These are phyloP conservation scores for Epistrophe grossulariae DNA, from an alignment of 2,888 invertebrate genomes.

Conservation along the genomic window DNA sequence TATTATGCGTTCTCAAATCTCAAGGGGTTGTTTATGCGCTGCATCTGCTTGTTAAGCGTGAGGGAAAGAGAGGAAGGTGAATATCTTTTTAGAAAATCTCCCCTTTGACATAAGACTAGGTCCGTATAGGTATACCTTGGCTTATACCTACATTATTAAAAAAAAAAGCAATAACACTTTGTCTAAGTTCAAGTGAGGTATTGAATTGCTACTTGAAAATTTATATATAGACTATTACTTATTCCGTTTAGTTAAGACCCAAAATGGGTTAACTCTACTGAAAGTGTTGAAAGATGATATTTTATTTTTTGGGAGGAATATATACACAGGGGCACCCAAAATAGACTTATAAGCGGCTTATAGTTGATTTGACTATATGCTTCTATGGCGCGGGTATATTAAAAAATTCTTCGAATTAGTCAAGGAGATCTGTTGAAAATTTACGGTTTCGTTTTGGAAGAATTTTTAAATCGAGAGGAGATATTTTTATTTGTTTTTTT, in stretches of 20 bases:
- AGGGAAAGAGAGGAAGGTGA: background rate
- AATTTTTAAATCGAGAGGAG: background rate
- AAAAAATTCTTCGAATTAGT: constrained; percentile 28
- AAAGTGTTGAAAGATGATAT: constrained; percentile 71
- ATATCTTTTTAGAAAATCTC: background rate
- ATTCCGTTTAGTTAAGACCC: constrained; percentile 41
- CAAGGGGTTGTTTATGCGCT: constrained; percentile 31
- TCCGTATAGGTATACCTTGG: too few relatives aligned
- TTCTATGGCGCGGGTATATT: background rate
- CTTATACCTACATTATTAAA: background rate
- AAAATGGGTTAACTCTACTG: constrained; percentile 40
- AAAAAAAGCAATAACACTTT: constrained; percentile 70
- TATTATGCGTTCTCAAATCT: constrained; percentile 37
- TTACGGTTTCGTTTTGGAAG: background rate
- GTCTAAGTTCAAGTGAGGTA: constrained; percentile 67
- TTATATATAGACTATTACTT: constrained; percentile 72
- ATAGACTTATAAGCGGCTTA: constrained; percentile 54
- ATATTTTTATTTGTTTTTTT: constrained; percentile 5
- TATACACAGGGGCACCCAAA: constrained; percentile 9
- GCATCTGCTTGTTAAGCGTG: constrained; percentile 8
- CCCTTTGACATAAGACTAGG: constrained; percentile 23
- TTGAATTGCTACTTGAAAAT: constrained; percentile 72
- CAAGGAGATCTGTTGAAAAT: constrained; percentile 5
- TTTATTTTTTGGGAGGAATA: constrained; percentile 30
- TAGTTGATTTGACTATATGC: constrained; percentile 2